phyloP scores from a whole-genome alignment of 2,888 invertebrate species.

The Scrobipalpa costella region DNA sequence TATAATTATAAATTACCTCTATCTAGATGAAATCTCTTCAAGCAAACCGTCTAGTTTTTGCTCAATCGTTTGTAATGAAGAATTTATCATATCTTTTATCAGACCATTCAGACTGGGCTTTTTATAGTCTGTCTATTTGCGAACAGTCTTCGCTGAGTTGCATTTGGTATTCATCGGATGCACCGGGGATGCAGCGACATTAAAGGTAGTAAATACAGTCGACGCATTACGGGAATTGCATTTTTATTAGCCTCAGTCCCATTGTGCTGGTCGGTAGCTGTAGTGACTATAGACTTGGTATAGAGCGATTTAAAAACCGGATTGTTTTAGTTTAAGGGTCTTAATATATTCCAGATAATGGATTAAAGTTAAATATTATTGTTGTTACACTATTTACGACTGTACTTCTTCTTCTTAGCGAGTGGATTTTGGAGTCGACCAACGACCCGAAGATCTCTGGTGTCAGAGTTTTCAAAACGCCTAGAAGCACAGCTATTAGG shows the following conservation, averaged over 20 bases:
- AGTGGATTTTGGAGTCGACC: too few species aligned
- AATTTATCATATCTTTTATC: slow-evolving; percentile 5
- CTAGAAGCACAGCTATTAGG: too few species aligned
- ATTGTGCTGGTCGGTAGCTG: slow-evolving; percentile 15
- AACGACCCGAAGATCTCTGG: too few species aligned
- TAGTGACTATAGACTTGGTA: background rate
- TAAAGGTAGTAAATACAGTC: slow-evolving; percentile 62
- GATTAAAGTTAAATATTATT: too few species aligned
- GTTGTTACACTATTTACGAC: too few species aligned
- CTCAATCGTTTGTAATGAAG: slow-evolving; percentile 3
- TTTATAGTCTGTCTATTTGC: slow-evolving; percentile 36
- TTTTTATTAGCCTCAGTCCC: slow-evolving; percentile 60
- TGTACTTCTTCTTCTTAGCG: too few species aligned
- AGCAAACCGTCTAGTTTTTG: slow-evolving; percentile 4
- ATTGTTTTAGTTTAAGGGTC: background rate
- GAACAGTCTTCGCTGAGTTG: slow-evolving; percentile 46
- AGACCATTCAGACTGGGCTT: slow-evolving; percentile 21
- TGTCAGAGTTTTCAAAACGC: too few species aligned
- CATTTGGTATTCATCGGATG: slow-evolving; percentile 71
- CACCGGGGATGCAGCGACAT: slow-evolving; percentile 56
- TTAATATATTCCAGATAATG: background rate
- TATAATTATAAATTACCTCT: too few species aligned
- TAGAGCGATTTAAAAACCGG: slow-evolving; percentile 4
- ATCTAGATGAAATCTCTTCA: too few species aligned
- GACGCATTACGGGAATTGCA: slow-evolving; percentile 66